phyloP scores from a whole-genome alignment of 2,797 vertebrate species.

The Dendrocincla fuliginosa region DNA sequence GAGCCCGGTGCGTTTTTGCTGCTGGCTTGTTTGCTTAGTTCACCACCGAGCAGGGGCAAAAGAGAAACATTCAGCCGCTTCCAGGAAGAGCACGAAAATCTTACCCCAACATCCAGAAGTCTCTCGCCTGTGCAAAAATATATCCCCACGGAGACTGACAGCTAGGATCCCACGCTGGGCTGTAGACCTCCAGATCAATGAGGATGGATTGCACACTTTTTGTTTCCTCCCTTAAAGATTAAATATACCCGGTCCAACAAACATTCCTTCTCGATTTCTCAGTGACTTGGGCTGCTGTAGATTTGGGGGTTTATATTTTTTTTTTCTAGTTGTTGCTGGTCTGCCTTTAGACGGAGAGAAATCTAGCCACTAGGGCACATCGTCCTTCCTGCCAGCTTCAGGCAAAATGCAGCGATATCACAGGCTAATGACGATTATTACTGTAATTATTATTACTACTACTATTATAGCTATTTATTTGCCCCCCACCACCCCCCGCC shows the following conservation, averaged over 20 bases:
- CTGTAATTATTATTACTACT: not conserved
- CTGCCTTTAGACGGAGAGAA: conserved; percentile 2
- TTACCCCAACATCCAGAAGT: conserved; percentile 68
- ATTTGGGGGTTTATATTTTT: not conserved
- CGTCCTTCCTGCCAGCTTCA: conserved; percentile 13
- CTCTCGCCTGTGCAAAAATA: conserved; percentile 7
- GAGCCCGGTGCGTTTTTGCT: not conserved
- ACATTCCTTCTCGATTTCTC: not conserved
- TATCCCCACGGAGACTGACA: conserved; percentile 31
- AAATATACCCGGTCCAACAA: not conserved
- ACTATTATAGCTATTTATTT: not conserved
- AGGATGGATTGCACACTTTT: not conserved
- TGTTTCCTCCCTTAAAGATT: not conserved
- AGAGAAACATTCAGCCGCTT: not conserved
- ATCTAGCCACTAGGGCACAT: not conserved
- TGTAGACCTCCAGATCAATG: conserved; percentile 21
- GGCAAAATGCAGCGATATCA: conserved; percentile 14
- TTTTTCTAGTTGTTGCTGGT: not conserved
- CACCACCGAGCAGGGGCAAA: not conserved
- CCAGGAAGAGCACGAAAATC: conserved; percentile 46
- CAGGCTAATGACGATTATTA: not conserved
- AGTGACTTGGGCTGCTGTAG: not conserved
- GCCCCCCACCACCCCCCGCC: not conserved
- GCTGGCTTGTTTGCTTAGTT: conserved; percentile 16
- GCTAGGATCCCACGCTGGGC: conserved; percentile 21